Percentiles rank a stretch among this genome's conserved stretches.
phyloP scores from a whole-genome alignment of 2,113 vertebrate species.

The Isichthys henryi region DNA sequence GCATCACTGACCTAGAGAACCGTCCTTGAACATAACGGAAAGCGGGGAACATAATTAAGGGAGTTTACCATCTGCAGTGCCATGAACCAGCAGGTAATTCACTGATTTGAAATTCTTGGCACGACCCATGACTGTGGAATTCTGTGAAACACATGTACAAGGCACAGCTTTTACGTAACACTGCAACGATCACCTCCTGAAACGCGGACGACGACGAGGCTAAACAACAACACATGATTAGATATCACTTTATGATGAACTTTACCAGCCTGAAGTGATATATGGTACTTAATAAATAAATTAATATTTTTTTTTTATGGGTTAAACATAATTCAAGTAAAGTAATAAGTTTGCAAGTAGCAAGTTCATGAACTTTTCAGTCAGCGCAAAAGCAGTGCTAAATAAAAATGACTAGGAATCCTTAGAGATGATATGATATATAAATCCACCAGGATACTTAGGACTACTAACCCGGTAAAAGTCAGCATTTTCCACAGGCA shows the following conservation, averaged over 20 bases:
- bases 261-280: background rate
- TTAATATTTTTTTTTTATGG: background rate
- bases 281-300: background rate
- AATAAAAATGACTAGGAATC: background rate
- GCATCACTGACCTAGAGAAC: background rate
- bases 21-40: background rate
- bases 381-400: background rate
- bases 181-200: background rate
- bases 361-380: background rate
- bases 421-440: background rate
- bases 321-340: background rate
- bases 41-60: background rate
- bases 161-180: background rate
- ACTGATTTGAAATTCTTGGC: constrained; percentile 86
- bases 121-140: constrained; percentile 83
- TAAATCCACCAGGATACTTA: background rate
- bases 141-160: constrained; percentile 57
- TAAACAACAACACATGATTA: background rate
- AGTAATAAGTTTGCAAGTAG: background rate
- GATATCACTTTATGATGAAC: background rate
- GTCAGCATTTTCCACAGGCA: constrained; percentile 64
- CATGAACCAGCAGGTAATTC: constrained; percentile 91
- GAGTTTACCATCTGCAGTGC: constrained; percentile 91
- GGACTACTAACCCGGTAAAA: constrained; percentile 70
- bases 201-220: background rate